Conservation (phyloP, 2,888 invertebrate species). For the Diarsia mendica region DNA sequence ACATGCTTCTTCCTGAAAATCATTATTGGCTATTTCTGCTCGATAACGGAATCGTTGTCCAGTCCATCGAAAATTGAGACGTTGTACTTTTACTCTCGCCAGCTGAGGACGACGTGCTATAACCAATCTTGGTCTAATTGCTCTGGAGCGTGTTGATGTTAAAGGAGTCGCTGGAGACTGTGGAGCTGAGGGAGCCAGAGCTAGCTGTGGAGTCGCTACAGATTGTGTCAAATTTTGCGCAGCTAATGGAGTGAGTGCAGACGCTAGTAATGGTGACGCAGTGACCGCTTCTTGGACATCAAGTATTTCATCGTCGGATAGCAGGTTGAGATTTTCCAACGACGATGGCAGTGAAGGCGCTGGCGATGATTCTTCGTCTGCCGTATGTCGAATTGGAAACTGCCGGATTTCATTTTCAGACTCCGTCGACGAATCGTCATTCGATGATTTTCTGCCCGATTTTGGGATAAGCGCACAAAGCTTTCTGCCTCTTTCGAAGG, state of each 20-base stretch:
- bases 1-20: not conserved
- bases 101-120: not conserved
- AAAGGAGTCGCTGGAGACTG: conserved; percentile 7
- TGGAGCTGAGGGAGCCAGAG: not conserved
- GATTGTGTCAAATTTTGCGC: not conserved
- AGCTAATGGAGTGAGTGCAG: not conserved
- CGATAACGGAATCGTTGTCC: not conserved
- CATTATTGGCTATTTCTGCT: not conserved
- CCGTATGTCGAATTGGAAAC: not conserved
- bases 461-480: conserved; percentile 3
- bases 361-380: not conserved
- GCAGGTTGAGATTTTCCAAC: conserved; percentile 14
- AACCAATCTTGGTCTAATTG: not conserved
- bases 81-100: not conserved
- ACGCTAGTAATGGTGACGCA: not conserved
- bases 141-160: conserved; percentile 10
- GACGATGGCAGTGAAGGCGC: conserved; percentile 4
- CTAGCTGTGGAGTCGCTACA: not conserved
- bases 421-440: not conserved
- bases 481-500: conserved; percentile 1
- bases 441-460: not conserved
- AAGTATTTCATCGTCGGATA: conserved; percentile 19
- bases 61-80: conserved; percentile 1
- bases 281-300: conserved; percentile 5
- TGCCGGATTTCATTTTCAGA: not conserved